These are phyloP conservation scores for Stegastes partitus DNA, from an alignment of 2,113 vertebrate genomes.

Conservation along the genomic window DNA sequence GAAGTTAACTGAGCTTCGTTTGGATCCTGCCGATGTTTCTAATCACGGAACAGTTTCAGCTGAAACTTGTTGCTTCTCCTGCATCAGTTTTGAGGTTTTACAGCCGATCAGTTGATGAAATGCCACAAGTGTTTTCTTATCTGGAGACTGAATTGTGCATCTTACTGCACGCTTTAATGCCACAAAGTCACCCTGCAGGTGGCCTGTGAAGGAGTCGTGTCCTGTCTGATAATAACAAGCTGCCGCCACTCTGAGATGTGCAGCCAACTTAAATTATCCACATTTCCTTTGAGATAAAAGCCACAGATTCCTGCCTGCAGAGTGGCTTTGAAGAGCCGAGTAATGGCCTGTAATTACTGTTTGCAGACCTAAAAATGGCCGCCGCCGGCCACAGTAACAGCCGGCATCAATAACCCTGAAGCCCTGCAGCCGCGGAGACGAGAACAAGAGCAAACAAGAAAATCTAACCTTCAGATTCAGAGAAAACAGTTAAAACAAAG, in stretches of 20 bases:
- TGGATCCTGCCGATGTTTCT: too few species aligned
- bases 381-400: background rate
- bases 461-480: background rate
- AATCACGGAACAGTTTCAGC: too few species aligned
- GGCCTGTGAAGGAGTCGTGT: background rate
- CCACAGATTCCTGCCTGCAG: constrained; percentile 9
- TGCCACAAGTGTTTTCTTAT: too few species aligned
- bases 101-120: too few species aligned
- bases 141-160: too few species aligned
- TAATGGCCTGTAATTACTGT: constrained; percentile 53
- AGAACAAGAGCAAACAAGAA: background rate
- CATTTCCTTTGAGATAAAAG: constrained; percentile 42
- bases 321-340: constrained; percentile 23
- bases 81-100: too few species aligned
- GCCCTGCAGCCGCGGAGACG: background rate
- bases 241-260: constrained; percentile 9
- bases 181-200: too few species aligned
- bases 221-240: constrained; percentile 43
- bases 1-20: too few species aligned
- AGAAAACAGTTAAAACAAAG: too few species aligned
- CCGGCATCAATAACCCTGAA: background rate
- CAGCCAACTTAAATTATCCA: constrained; percentile 35
- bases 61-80: too few species aligned
- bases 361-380: constrained; percentile 40
- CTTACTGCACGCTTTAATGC: too few species aligned